These are phyloP conservation scores for Neodiprion virginianus DNA, from an alignment of 1,140 invertebrate species.

Conservation along the genomic window DNA sequence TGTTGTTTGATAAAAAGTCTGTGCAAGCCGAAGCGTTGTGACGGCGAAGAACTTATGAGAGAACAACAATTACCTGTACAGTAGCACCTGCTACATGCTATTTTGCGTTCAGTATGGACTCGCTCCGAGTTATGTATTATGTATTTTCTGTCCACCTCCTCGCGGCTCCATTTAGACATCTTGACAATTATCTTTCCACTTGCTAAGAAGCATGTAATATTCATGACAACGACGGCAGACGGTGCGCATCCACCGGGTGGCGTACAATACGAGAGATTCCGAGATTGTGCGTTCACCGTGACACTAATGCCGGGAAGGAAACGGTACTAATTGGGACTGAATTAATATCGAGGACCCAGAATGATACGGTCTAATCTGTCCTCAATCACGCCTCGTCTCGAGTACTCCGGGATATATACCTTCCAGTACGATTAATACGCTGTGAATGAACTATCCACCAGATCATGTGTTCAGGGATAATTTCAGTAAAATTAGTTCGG, in stretches of 20 bases:
- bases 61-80: too few species aligned
- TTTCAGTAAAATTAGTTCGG: too few species aligned
- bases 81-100: too few species aligned
- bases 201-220: constrained; percentile 62
- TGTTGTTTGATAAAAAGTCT: too few species aligned
- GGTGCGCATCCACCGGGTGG: constrained; percentile 40
- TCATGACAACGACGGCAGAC: constrained; percentile 55
- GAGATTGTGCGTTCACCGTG: constrained; percentile 61
- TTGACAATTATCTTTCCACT: constrained; percentile 63
- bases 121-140: constrained; percentile 54
- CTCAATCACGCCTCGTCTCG: background rate
- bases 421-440: too few species aligned
- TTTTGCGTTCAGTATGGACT: constrained; percentile 22
- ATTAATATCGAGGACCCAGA: background rate
- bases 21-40: too few species aligned
- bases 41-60: too few species aligned
- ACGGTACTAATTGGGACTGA: constrained; percentile 5
- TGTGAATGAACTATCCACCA: too few species aligned
- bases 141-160: constrained; percentile 55
- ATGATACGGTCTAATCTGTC: background rate
- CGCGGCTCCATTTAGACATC: constrained; percentile 56
- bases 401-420: too few species aligned
- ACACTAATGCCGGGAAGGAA: constrained; percentile 51
- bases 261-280: constrained; percentile 56
- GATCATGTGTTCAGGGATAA: too few species aligned